Percentiles rank a stretch among this genome's conserved stretches.
Conservation (phyloP, 2,113 vertebrate genomes). For the Maylandia zebra region DNA sequence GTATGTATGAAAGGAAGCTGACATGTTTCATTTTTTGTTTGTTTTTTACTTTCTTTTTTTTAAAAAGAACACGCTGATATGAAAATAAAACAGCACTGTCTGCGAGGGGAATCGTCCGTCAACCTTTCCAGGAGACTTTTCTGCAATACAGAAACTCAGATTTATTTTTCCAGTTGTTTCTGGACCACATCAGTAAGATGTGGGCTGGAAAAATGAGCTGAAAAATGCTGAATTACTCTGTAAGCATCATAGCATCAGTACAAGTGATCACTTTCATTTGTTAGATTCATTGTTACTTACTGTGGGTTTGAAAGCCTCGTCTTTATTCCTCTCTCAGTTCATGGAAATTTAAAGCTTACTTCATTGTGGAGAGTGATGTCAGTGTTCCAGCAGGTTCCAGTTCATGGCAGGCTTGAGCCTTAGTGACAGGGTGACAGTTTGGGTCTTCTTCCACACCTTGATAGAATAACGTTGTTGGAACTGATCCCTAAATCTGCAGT, state of each 20-base stretch:
- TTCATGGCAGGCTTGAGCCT: neutral
- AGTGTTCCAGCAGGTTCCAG: neutral
- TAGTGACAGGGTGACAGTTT: neutral
- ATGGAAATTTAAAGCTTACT: neutral
- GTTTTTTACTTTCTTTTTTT: rapidly evolving
- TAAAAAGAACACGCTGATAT: rapidly evolving
- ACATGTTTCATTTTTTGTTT: neutral
- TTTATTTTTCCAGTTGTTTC: neutral
- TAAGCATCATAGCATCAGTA: neutral
- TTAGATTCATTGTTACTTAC: neutral
- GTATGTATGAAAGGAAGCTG: neutral
- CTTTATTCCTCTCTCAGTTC: neutral
- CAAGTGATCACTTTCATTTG: neutral
- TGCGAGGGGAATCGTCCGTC: rapidly evolving
- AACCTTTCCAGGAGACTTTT: neutral
- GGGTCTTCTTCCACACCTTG: neutral
- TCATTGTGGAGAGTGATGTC: neutral
- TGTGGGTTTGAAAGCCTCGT: neutral
- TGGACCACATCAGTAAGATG: neutral
- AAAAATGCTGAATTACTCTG: neutral
- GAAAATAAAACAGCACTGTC: neutral
- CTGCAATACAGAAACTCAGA: neutral
- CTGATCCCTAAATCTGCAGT: neutral
- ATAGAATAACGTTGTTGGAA: neutral
- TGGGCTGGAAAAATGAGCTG: neutral